Evolutionary conservation across 2,113 vertebrate genomes (phyloP), one percentile per base, ranked within the genome.

Genomic region (Melanerpes aurifrons): DNA sequence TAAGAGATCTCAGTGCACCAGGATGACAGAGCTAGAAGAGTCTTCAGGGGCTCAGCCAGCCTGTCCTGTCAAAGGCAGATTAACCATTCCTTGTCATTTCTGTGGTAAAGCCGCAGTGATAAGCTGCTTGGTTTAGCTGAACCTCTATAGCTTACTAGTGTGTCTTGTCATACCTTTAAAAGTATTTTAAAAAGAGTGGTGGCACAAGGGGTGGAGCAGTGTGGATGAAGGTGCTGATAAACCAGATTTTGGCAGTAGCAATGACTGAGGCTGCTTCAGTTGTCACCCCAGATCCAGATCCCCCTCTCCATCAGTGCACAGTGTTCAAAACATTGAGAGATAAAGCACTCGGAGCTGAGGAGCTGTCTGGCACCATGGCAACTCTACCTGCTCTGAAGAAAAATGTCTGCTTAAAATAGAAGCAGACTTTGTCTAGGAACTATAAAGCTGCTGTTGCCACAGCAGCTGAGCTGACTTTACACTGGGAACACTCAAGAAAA

Each of bases 291-390:
- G 43, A 2, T 32, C n/a, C 69, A 67, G 66, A 14, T 45, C 7
- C n/a, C 81, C 8, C 14, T 29, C 66, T 79, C 56, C 35, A 13
- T 8, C 40, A 6, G 28, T 9, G 67, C 1, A 10, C 15, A 18
- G 35, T 5, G 50, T 6, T 81, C 20, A 16, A 16, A 71, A 63
- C 32, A 25, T 43, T 2, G 58, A 53, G 80, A 6, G 14, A 35
- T 70, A 53, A 2, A 50, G 56, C 3, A 15, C 40, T 53, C 3
- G 0, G 10, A 35, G 53, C 8, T 62, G 56, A 31, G 54, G 50
- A 77, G 76, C 74, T 91, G 45, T 28, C 73, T 90, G 92, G 12
- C n/a, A 43, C 86, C 35, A 31, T 50, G 86, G 35, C 92, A 82
- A 15, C 86, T 89, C 71, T 86, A 26, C 83, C 86, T 91, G 86